Evolutionary conservation across 2,888 invertebrate species (phyloP), one percentile per base, ranked within the genome.

Genomic region (Mechanitis messenoides): DNA sequence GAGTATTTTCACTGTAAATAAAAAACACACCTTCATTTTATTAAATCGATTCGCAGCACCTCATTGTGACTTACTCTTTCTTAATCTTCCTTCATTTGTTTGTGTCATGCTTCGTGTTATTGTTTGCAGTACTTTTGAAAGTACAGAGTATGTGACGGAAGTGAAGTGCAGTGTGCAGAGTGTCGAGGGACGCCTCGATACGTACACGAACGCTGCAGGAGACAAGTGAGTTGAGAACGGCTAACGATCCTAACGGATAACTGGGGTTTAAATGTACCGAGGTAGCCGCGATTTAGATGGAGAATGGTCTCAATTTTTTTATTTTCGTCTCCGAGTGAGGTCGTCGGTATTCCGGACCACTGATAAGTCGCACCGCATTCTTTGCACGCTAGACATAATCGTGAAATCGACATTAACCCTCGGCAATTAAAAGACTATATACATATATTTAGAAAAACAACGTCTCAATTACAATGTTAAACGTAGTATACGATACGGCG

Each of bases 101-200:
- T 63, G 62, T 71, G 75, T 78, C 76, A 80, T 76, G 84, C 84
- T 84, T 85, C 67, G 69, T 80, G 79, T 85, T 81, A 81, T 87
- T 87, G 85, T 89, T 84, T 87, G 85, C 90, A 90, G 89, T 88
- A 84, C 84, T 86, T 89, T 87, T 87, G 87, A 89, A 83, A 88
- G 87, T 87, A 85, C 88, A 84, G 89, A 89, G 79, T 82, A 80
- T 87, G 81, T 89, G 83, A 87, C 82, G 75, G 89, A 87, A 83
- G 76, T 73, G 69, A 85, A 84, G 81, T 83, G 85, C 83, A 85
- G 86, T 73, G 74, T 83, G 69, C 87, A 87, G 83, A 87, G 83
- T 78, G 85, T 89, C 86, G 88, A 89, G 80, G 81, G 85, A 84
- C 84, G 87, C 87, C 84, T 87, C 85, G 88, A 88, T 85, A 75